phyloP scores from a whole-genome alignment of 53 echinoderm and acorn worm species.

The Echinarachnius parma region DNA sequence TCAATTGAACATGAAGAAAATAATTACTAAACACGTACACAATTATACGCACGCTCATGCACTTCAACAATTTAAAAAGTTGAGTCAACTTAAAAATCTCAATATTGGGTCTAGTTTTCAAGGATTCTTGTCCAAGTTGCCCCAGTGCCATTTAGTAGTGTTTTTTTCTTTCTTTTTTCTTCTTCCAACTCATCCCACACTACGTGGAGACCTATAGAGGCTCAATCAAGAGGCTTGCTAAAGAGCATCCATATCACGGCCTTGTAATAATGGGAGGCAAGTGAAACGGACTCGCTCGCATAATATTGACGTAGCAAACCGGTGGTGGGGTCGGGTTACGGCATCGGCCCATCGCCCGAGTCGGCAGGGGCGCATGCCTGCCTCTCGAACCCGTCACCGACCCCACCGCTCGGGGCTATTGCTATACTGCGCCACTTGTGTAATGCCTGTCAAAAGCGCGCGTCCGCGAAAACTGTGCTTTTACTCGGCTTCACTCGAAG shows the following conservation, averaged over 20 bases:
- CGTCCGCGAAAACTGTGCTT: background rate
- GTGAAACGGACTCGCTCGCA: constrained; percentile 44
- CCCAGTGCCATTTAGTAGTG: too few species aligned
- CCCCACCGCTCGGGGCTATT: constrained; percentile 46
- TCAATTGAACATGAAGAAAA: too few species aligned
- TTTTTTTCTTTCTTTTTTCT: background rate
- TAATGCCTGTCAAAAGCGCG: too few species aligned
- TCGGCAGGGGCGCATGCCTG: constrained; percentile 24
- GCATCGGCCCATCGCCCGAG: constrained; percentile 36
- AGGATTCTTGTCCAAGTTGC: too few species aligned
- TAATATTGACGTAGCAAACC: constrained; percentile 55
- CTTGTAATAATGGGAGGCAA: constrained; percentile 25
- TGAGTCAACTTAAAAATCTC: too few species aligned
- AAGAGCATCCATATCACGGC: constrained; percentile 40
- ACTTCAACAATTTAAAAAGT: too few species aligned
- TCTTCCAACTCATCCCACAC: background rate
- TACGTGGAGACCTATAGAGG: too few species aligned
- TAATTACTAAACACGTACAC: too few species aligned
- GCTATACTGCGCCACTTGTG: too few species aligned
- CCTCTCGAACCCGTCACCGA: constrained; percentile 38
- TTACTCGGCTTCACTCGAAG: background rate
- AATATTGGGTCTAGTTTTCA: too few species aligned
- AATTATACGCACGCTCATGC: too few species aligned
- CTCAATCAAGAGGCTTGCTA: too few species aligned
- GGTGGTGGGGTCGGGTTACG: constrained; percentile 45